Evolutionary conservation across 2,888 invertebrate species (phyloP), one percentile per base, ranked within the genome.

Genomic region (Mechanitis messenoides): DNA sequence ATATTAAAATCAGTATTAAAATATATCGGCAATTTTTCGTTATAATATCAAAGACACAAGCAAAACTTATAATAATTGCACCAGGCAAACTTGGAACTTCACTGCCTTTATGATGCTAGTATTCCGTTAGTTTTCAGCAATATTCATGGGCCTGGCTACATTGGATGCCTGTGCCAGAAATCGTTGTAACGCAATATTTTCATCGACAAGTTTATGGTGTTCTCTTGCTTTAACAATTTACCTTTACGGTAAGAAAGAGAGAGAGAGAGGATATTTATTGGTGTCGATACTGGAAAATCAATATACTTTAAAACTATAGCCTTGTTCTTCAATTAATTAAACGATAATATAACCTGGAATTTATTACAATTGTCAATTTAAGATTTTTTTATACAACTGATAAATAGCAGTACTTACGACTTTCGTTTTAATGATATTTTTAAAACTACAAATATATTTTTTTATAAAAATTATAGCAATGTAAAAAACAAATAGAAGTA

Each of bases 111-210:
- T 55, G 33, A 33, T 38, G 47, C 54, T 61, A 59, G 55, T 12
- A 60, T 63, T 55, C 64, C 5, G 9, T 42, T 31, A 33, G 64
- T 60, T 61, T 67, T 68, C 63, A 68, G 55, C 59, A 61, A 54
- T 65, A 71, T 72, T 72, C 73, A 68, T 66, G 64, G 79, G 59
- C 79, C 80, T 70, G 20, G 58, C 53, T 66, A 65, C 1, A 57
- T 12, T 81, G 76, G 84, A 45, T 45, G 45, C 66, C 75, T 75
- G 57, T 75, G 76, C 75, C 70, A 65, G 71, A 76, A 74, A 78
- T 77, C 77, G 80, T 78, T 78, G 82, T 79, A 82, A 81, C 7
- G 74, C 76, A 80, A 85, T 85, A 85, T 84, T 84, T 81, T 79
- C 75, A 70, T 78, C 72, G 74, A 75, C 79, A 78, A 81, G 74